A percentile compares a stretch with the other conserved stretches of the same genome.
Evolutionary conservation across 1,140 invertebrate species (phyloP).

Genomic region (Brachionus paranguensis): DNA sequence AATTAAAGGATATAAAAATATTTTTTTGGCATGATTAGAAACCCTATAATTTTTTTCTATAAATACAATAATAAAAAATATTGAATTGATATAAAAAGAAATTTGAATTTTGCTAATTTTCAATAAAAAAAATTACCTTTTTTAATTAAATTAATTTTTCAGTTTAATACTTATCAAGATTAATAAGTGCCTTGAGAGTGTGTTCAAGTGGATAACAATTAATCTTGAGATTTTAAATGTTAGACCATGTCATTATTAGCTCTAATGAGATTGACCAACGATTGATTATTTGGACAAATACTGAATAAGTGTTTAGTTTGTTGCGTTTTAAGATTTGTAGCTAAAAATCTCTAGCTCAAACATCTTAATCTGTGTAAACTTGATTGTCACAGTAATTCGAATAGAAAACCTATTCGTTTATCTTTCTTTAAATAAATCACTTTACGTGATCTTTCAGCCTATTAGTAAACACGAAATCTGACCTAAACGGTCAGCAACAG

Average conservation of each 20-base stretch:
- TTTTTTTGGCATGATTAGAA: background rate
- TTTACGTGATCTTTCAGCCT: slow-evolving; percentile 13
- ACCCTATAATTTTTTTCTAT: background rate
- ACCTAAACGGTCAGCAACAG: background rate
- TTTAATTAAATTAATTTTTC: background rate
- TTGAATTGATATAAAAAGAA: background rate
- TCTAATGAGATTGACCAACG: background rate
- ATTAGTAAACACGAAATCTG: background rate
- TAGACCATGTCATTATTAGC: background rate
- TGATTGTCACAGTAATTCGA: background rate
- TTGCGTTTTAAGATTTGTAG: background rate
- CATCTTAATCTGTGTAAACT: slow-evolving; percentile 19
- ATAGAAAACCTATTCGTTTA: background rate
- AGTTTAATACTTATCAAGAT: background rate
- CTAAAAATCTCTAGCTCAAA: slow-evolving; percentile 4
- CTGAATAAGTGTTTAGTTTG: background rate
- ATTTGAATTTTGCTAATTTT: background rate
- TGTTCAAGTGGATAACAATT: slow-evolving; percentile 5
- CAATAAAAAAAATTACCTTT: no score
- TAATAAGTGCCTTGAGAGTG: slow-evolving; percentile 21
- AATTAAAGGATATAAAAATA: background rate
- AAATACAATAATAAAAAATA: background rate
- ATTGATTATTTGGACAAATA: background rate
- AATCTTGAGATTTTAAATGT: slow-evolving; percentile 27
- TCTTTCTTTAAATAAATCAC: slow-evolving; percentile 14